Evolutionary conservation across 30 jellyfish, hydroid and myxozoan genomes (phyloP), one percentile per base, ranked within the genome.

Genomic region (Hydractinia symbiolongicarpus): DNA sequence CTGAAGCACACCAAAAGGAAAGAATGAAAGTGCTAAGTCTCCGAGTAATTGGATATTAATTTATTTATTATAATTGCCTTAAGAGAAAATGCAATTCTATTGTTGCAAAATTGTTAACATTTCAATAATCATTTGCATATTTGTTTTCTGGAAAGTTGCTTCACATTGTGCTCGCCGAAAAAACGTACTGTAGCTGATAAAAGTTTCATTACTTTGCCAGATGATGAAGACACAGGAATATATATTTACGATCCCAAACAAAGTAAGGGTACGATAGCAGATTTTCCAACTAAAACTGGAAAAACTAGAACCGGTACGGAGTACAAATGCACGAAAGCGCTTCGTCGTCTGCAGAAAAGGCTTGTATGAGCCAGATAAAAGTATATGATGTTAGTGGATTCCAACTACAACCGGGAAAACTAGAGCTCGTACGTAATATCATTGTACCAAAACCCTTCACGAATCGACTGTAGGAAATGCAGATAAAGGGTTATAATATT

Each of bases 401-500:
- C 73, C 96, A 4, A 89, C 96, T 1, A 72, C 81, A 1, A n/a
- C 91, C 40, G 97, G 97, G 17, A 85, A 67, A 52, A 82, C 89
- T 6, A 57, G 53, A 50, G 49, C 68, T 10, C 8, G 54, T 1
- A 89, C 95, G 40, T 50, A 57, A 62, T 16, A 53, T 52, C 55
- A 54, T 17, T 90, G 97, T 62, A 61, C 19, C 13, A 69, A 62
- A 17, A 54, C 52, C 56, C 21, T 90, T 11, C 21, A 66, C 72
- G 84, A 77, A 19, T 85, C 95, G 15, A 86, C 73, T 57, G 68
- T 73, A 13, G 94, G 89, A 9, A 81, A 81, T 76, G 66, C 71
- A 64, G n/a, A 52, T 88, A 16, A 88, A 44, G 20, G 90, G 79
- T 19, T 76, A 84, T 67, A 84, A 72, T 61, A 64, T 86, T 19